Percentiles rank a stretch among this genome's conserved stretches.
phyloP scores from a whole-genome alignment of 2,113 vertebrate genomes.

The Heliornis fulica region DNA sequence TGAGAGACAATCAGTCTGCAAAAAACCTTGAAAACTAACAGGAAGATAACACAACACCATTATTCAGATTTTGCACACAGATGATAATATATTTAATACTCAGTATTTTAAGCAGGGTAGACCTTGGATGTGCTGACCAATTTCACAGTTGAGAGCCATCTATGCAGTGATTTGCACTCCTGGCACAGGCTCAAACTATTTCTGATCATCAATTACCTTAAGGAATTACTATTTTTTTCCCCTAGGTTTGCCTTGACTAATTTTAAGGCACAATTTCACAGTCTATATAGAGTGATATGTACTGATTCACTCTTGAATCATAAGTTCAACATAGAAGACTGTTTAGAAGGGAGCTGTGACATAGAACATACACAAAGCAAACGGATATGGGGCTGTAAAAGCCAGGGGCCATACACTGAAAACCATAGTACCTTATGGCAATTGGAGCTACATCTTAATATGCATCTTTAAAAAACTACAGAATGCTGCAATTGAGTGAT shows the following conservation, averaged over 20 bases:
- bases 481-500: neutral
- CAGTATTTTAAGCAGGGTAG: neutral
- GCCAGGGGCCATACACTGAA: neutral
- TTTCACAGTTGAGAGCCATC: neutral
- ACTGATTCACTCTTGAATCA: neutral
- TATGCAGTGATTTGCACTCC: neutral
- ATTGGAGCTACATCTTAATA: neutral
- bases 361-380: neutral
- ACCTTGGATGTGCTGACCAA: neutral
- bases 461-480: neutral
- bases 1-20: neutral
- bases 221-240: neutral
- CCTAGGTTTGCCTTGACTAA: neutral
- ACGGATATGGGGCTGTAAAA: neutral
- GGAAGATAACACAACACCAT: neutral
- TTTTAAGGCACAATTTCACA: neutral
- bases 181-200: neutral
- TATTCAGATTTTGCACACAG: neutral
- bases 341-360: neutral
- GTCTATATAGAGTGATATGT: neutral
- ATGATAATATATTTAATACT: neutral
- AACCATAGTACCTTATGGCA: neutral
- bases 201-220: neutral
- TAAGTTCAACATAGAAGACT: neutral
- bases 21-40: neutral